Evolutionary conservation across 2,888 invertebrate species (phyloP), one percentile per base, ranked within the genome.

Genomic region (Chelonus formosanus): DNA sequence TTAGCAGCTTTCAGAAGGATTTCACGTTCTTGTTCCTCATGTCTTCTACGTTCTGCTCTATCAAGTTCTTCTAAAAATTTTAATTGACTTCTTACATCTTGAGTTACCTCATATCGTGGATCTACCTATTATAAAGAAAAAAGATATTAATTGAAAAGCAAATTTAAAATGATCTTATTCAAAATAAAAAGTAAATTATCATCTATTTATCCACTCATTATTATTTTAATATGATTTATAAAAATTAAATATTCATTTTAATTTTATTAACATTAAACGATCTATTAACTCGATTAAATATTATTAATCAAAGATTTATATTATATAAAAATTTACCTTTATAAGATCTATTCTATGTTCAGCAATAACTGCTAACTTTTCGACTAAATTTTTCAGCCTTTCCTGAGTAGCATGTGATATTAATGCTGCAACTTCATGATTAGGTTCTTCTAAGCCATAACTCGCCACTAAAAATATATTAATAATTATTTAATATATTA

Each of bases 11-110:
- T 88, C 75, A 98, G 85, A 59, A 98, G 86, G 87, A 97, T 91
- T 85, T 98, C 98, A 68, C 98, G 89, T 82, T 99, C 98, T 64
- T 94, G 90, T 83, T 98, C 98, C 81, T 98, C 97, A 72, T 97
- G 95, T 65, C 95, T 88, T 83, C 96, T 96, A 81, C 95, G 91
- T 85, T 98, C 98, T 63, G 96, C 90, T 78, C 93, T 91, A 84
- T 98, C 98, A 67, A 99, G 85, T 84, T 99, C 98, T 85, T 98
- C 98, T 63, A 99, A 86, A 85, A 98, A 98, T 85, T 97, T 96
- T 63, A 98, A 88, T 86, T 98, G 98, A n/a, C 91, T 90, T 79
- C 93, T 92, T 8, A 94, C 92, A 84, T 97, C 96, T 82, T 92
- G 92, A n/a, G 91, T 90, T 59, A 91, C 88, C 86, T 97, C 97